These are phyloP conservation scores for Cheilosia impressa DNA, from an alignment of 2,888 invertebrate species.

Conservation along the genomic window DNA sequence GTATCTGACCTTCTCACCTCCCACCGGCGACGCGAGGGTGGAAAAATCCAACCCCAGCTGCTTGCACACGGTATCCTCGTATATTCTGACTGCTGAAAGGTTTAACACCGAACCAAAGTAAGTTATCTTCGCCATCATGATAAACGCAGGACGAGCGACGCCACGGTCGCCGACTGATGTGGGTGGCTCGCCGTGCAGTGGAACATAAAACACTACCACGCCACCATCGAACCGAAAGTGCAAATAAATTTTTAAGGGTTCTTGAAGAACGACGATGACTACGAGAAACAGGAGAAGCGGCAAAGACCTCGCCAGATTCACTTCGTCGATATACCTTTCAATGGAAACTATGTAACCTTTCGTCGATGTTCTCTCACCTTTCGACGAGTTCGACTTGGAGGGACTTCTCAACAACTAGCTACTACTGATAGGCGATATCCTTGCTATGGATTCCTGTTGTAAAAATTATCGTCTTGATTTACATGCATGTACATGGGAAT, in stretches of 20 bases:
- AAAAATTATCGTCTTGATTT: constrained; percentile 71
- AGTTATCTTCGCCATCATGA: constrained; percentile 62
- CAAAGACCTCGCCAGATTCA: constrained; percentile 15
- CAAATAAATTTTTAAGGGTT: constrained; percentile 64
- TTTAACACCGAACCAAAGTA: constrained; percentile 62
- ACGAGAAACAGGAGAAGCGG: background rate
- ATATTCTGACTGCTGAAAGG: constrained; percentile 64
- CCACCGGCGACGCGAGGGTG: background rate
- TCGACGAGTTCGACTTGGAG: constrained; percentile 36
- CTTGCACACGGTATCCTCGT: constrained; percentile 20
- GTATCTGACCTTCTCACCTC: constrained; percentile 59
- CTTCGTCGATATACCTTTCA: constrained; percentile 58
- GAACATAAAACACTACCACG: constrained; percentile 35
- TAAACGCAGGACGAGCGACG: constrained; percentile 39
- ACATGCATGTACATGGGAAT: constrained; percentile 38
- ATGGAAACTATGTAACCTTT: constrained; percentile 59
- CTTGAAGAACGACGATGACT: constrained; percentile 20
- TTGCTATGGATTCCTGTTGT: constrained; percentile 47
- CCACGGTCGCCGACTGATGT: constrained; percentile 1
- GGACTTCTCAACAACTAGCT: background rate
- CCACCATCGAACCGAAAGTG: constrained; percentile 7
- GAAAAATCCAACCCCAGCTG: constrained; percentile 11
- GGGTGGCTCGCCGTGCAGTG: constrained; percentile 1
- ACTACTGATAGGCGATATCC: constrained; percentile 65
- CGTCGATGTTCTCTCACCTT: constrained; percentile 53